A percentile compares a stretch with the other conserved stretches of the same genome.
Evolutionary conservation across 2,113 vertebrate genomes (phyloP).

Genomic region (Daphoenositta chrysoptera): DNA sequence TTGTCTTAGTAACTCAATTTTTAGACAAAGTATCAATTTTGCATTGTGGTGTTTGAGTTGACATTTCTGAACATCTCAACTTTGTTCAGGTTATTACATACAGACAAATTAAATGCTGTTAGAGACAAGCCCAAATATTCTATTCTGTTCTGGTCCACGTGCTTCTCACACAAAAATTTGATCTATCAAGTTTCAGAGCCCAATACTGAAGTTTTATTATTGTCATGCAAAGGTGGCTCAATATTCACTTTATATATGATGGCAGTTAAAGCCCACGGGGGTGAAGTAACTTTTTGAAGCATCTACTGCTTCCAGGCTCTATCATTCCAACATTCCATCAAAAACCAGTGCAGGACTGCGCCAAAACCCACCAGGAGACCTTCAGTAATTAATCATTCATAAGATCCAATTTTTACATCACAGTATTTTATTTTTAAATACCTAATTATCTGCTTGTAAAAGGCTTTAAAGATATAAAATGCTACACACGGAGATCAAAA

Average conservation of each 20-base stretch:
- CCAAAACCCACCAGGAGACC: neutral
- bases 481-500: neutral
- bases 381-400: neutral
- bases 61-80: neutral
- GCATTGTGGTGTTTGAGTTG: neutral
- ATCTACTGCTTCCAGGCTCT: neutral
- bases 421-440: constrained; percentile 13
- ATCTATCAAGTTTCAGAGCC: neutral
- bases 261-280: neutral
- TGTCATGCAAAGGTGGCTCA: neutral
- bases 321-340: neutral
- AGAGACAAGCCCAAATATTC: neutral
- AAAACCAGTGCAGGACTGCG: neutral
- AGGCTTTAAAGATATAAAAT: neutral
- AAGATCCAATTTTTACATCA: neutral
- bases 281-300: neutral
- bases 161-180: neutral
- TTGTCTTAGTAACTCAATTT: neutral
- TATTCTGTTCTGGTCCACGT: rapidly evolving
- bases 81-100: neutral
- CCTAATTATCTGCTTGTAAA: neutral
- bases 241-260: neutral
- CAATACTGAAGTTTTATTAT: neutral
- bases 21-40: neutral
- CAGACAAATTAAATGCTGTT: neutral